Base-by-base conservation (phyloP, 37 sponge, comb jelly and placozoan species). In the Oopsacas minuta region DNA sequence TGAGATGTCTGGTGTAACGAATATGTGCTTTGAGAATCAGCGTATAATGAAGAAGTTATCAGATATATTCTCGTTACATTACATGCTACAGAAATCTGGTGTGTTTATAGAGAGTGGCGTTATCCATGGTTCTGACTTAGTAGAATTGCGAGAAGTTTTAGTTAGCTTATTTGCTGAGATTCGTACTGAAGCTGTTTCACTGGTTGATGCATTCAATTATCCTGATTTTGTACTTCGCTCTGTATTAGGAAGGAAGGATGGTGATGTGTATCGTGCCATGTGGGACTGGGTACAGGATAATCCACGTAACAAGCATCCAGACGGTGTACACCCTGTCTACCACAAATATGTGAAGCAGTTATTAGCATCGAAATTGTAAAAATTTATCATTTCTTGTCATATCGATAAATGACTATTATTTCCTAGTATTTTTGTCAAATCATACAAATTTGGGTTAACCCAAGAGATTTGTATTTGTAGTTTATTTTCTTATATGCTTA, bases 191-290 rank as follows among this genome's bases (percentile, higher is more conserved):
- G 96, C 96, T 8, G 94, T 96, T 5, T 89, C 91, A 17, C 83
- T 96, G 15, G 96, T 96, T 32, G 96, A 96, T 86, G 96, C 96
- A 34, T 96, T 96, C 85, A 91, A 94, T 86, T 39, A 88, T 52
- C 90, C 88, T 37, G 96, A 96, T 37, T 53, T 38, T 42, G 86
- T 90, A 0, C 87, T 96, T 23, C 88, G 88, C 89, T 96, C 96
- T 35, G 89, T 39, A 17, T 88, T 96, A 53, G 96, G 96, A 39
- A 88, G 94, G 36, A 90, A 93, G 49, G 96, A 96, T 86, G 96
- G 96, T 12, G 91, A 94, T 85, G 96, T 96, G 84, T 96, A 96
- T 49, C 86, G 84, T 30, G 90, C 88, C 51, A 83, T 96, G 83
- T 91, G 88, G 51, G 81, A 93, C 82, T 94, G 90, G 94, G 96